Conservation (phyloP, 2,113 vertebrate species). For the Hemiprocne comata region DNA sequence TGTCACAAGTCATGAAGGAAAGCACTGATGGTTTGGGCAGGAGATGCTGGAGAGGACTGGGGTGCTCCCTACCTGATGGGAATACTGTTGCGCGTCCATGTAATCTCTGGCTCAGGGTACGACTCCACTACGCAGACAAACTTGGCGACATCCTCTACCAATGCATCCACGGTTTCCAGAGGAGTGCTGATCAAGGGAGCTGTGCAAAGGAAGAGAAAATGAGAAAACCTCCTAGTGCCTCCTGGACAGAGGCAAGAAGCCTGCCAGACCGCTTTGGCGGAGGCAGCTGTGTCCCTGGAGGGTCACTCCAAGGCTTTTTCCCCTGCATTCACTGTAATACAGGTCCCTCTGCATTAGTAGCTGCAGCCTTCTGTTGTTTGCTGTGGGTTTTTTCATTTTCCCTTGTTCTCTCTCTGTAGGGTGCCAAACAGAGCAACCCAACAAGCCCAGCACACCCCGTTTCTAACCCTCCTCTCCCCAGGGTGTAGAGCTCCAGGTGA, state of each 20-base stretch:
- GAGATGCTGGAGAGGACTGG: background rate
- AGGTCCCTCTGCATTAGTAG: background rate
- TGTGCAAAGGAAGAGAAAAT: slow-evolving; percentile 40
- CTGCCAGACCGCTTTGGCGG: background rate
- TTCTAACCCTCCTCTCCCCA: background rate
- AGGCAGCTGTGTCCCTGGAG: rapidly evolving
- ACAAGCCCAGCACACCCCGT: background rate
- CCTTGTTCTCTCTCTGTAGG: background rate
- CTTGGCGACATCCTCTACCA: slow-evolving; percentile 91
- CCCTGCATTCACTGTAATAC: rapidly evolving
- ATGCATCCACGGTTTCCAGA: slow-evolving; percentile 89
- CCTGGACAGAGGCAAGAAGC: rapidly evolving
- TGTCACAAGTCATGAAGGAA: background rate
- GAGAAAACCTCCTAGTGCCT: background rate
- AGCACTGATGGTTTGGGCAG: background rate
- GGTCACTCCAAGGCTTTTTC: background rate
- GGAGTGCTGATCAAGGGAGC: slow-evolving; percentile 90
- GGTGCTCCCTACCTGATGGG: slow-evolving; percentile 84
- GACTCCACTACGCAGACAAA: slow-evolving; percentile 96
- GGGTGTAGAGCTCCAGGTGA: background rate
- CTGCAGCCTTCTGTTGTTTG: background rate
- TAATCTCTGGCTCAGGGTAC: slow-evolving; percentile 87
- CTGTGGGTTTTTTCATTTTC: background rate
- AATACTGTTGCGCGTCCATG: slow-evolving; percentile 94
- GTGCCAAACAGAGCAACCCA: background rate